Evolutionary conservation across 2,888 invertebrate species (phyloP).

Genomic region (Cheilosia urbana): DNA sequence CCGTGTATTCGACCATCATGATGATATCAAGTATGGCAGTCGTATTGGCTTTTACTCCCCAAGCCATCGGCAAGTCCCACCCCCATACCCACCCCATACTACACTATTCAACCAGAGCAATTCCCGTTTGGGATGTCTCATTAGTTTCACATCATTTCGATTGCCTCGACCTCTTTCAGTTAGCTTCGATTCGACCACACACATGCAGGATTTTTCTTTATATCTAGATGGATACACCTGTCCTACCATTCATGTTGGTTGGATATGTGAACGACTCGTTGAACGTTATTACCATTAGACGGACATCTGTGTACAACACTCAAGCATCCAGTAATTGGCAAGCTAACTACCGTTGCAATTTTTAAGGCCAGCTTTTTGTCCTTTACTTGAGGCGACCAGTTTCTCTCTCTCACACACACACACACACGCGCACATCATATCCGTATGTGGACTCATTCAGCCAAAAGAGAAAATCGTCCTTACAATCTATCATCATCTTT

Average conservation of each 20-base stretch:
- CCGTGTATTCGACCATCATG: slow-evolving; percentile 30
- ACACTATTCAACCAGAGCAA: slow-evolving; percentile 1
- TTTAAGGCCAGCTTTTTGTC: slow-evolving; percentile 29
- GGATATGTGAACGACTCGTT: slow-evolving; percentile 36
- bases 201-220: slow-evolving; percentile 12
- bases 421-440: neutral
- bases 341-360: slow-evolving; percentile 47
- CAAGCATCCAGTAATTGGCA: slow-evolving; percentile 51
- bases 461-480: slow-evolving; percentile 13
- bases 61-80: neutral
- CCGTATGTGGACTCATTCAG: slow-evolving; percentile 35
- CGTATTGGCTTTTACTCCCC: neutral
- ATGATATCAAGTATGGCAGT: slow-evolving; percentile 30
- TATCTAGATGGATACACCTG: neutral
- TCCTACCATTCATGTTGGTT: slow-evolving; percentile 29
- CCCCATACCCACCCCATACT: neutral
- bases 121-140: slow-evolving; percentile 63
- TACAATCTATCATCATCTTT: slow-evolving; percentile 21
- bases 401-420: neutral
- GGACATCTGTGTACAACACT: slow-evolving; percentile 6
- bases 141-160: slow-evolving; percentile 74
- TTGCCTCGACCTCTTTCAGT: slow-evolving; percentile 3
- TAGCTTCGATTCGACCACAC: neutral
- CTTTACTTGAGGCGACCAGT: neutral
- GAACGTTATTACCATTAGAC: slow-evolving; percentile 52